phyloP scores from a whole-genome alignment of 2,888 invertebrate genomes.

The Dryobotodes eremita region DNA sequence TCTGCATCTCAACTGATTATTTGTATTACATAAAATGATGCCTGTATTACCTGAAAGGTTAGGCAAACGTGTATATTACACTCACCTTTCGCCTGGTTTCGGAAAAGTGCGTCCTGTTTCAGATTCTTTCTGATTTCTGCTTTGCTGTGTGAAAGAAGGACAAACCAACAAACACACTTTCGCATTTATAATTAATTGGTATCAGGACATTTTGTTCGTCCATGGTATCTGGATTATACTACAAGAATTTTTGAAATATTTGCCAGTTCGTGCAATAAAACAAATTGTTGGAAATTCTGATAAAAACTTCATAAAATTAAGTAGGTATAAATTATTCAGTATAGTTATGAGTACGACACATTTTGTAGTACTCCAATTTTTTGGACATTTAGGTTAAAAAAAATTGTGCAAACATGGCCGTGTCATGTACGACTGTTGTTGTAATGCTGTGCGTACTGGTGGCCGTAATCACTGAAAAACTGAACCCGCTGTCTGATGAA shows the following conservation, averaged over 20 bases:
- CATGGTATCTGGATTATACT: background rate
- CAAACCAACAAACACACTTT: background rate
- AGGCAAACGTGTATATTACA: background rate
- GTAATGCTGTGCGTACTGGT: conserved; percentile 1
- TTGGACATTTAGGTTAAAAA: background rate
- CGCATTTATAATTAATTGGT: background rate
- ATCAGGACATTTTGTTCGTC: background rate
- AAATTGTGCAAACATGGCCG: no score
- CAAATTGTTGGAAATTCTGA: background rate
- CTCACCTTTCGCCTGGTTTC: background rate
- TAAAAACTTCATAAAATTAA: background rate
- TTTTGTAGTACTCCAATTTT: background rate
- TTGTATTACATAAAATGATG: background rate
- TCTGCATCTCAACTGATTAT: background rate
- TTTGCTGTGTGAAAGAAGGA: background rate
- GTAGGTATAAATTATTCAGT: background rate
- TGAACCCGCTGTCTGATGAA: conserved; percentile 20
- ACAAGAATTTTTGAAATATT: no score
- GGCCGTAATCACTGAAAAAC: background rate
- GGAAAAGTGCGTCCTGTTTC: background rate
- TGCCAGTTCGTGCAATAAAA: background rate
- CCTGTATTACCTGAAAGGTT: background rate
- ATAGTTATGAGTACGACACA: background rate
- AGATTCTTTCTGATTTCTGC: background rate
- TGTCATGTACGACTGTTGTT: background rate